Evolutionary conservation across 2,797 vertebrate genomes (phyloP), one percentile per base, ranked within the genome.

Genomic region (Phyllotis vaccarum): DNA sequence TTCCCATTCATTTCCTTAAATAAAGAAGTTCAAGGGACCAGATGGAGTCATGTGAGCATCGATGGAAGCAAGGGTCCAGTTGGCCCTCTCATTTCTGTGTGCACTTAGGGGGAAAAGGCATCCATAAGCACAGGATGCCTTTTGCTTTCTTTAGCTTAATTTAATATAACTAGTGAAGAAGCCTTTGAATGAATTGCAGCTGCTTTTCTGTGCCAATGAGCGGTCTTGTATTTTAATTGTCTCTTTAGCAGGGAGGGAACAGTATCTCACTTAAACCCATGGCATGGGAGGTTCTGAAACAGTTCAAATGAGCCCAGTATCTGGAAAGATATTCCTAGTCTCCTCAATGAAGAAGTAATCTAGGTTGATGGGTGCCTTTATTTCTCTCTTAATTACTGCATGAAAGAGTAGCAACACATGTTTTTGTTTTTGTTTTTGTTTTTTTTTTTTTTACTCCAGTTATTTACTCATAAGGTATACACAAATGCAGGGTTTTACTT

Each of bases 321-420:
- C 95, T 95, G 66, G 78, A 92, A 95, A 96, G 92, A 91, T 72
- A 87, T 97, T 96, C 95, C 82, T 96, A 85, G 24, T 82, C 75
- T 91, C 37, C 37, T 82, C 98, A 97, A 98, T 94, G 93, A 96
- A 97, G 96, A 98, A 96, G 80, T 98, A 95, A 98, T 97, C 96
- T 81, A 86, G 90, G 97, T 86, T 98, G 97, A 97, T 6, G 0
- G 75, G 97, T 95, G 94, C 96, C 96, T 98, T 98, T 43, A 93
- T 97, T 98, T 98, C 94, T 96, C 0, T 89, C 95, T 97, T 95
- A 98, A 94, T 92, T 93, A 90, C 62, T 89, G 92, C 0, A 0
- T 91, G 80, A 37, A 66, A 96, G 94, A 96, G 89, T 96, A 93
- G 96, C 96, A 96, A 80, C 95, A 93, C 95, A 94, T 0, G 86